These are phyloP conservation scores for Nibea albiflora DNA, from an alignment of 2,113 vertebrate genomes.

Conservation along the genomic window DNA sequence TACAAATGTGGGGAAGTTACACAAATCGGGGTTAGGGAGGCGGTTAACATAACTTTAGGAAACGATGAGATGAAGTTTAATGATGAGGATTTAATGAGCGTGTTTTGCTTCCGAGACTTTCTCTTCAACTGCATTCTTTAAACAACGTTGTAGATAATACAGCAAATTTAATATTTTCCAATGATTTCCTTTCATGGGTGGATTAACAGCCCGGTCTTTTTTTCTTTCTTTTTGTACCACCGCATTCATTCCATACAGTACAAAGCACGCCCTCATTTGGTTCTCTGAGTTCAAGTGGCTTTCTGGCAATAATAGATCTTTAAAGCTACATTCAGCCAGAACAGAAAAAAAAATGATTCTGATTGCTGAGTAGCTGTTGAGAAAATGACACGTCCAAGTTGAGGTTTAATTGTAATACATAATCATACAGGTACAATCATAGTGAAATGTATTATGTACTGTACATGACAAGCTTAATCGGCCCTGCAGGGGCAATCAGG, in stretches of 20 bases:
- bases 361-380: constrained; percentile 53
- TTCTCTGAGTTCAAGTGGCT: constrained; percentile 43
- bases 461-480: constrained; percentile 28
- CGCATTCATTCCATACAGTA: constrained; percentile 15
- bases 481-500: neutral
- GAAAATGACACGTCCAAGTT: neutral
- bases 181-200: constrained; percentile 13
- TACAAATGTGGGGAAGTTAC: constrained; percentile 10
- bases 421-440: too few species aligned
- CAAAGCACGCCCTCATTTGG: constrained; percentile 20
- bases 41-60: neutral
- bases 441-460: too few species aligned
- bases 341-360: constrained; percentile 7
- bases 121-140: constrained; percentile 15
- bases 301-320: constrained; percentile 33
- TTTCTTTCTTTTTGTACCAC: neutral
- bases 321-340: constrained; percentile 15
- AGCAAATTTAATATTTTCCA: constrained; percentile 22
- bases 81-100: constrained; percentile 16
- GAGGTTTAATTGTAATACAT: too few species aligned
- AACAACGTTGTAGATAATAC: neutral
- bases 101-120: constrained; percentile 17
- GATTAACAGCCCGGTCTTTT: constrained; percentile 5
- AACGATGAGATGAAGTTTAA: constrained; percentile 4
- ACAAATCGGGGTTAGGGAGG: neutral